Conservation (phyloP, 2,797 vertebrate genomes). For the Sebastes oblongus region DNA sequence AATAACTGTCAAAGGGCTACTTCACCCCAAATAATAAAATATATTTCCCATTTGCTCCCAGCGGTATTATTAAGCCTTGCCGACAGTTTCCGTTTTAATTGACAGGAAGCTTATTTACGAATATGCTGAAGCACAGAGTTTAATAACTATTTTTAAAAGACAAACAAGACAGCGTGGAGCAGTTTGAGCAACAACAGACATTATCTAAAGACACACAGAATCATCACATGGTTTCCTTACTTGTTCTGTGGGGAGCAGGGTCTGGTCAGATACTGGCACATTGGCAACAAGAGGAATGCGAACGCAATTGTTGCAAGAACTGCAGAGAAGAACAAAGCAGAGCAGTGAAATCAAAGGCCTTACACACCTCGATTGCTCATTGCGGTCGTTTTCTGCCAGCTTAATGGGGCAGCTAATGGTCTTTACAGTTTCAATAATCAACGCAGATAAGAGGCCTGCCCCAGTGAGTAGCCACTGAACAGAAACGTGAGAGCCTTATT, state of each 20-base stretch:
- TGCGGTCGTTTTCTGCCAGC: conserved; percentile 10
- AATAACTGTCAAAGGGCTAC: background rate
- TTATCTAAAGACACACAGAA: background rate
- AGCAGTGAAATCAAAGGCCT: conserved; percentile 35
- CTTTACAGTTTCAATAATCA: conserved; percentile 37
- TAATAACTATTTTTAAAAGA: conserved; percentile 10
- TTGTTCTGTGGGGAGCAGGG: conserved; percentile 99
- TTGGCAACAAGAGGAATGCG: conserved; percentile 98
- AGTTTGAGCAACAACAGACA: background rate
- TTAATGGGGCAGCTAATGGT: conserved; percentile 38
- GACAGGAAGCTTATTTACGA: background rate
- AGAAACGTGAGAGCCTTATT: conserved; percentile 6
- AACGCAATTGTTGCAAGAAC: conserved; percentile 99
- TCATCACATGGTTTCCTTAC: conserved; percentile 82
- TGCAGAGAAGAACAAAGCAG: conserved; percentile 70
- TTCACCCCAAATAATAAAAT: background rate
- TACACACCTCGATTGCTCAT: conserved; percentile 3
- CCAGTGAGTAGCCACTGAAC: conserved; percentile 9
- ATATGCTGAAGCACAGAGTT: background rate
- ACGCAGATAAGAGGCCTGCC: background rate
- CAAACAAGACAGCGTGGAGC: background rate
- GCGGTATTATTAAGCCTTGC: background rate
- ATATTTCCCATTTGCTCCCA: background rate
- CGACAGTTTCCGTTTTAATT: background rate
- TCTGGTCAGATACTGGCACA: conserved; percentile 99